Evolutionary conservation across 2,113 vertebrate genomes (phyloP).

Genomic region (Cyprinodon brontotheroides): DNA sequence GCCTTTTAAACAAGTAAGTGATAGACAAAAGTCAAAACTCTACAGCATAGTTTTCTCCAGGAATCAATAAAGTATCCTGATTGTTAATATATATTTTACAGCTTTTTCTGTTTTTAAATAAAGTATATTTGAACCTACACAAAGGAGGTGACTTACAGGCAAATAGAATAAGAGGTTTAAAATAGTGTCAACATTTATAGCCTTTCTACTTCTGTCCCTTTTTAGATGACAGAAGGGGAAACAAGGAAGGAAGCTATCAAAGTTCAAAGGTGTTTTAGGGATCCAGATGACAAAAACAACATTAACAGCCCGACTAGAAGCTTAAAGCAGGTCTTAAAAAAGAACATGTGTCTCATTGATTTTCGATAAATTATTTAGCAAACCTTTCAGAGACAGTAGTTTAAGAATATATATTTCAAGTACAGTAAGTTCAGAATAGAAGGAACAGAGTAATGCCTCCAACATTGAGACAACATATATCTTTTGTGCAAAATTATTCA

Average conservation of each 20-base stretch:
- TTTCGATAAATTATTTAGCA: too few relatives aligned
- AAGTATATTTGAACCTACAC: not conserved
- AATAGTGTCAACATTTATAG: constrained; percentile 19
- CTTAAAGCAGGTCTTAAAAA: not conserved
- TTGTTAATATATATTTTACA: not conserved
- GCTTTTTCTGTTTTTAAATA: not conserved
- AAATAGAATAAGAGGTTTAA: not conserved
- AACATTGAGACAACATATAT: too few relatives aligned
- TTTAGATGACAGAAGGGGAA: constrained; percentile 33
- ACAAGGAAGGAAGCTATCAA: constrained; percentile 49
- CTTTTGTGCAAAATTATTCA: too few relatives aligned
- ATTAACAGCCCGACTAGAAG: not conserved
- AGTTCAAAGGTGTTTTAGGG: constrained; percentile 22
- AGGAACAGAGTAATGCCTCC: too few relatives aligned
- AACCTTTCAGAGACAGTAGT: not conserved
- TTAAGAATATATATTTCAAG: not conserved
- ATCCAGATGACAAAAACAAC: not conserved
- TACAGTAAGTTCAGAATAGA: not conserved
- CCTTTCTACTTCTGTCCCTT: constrained; percentile 5
- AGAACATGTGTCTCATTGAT: not conserved
- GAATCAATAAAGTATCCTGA: not conserved
- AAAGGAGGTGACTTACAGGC: not conserved
- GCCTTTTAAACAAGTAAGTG: too few relatives aligned
- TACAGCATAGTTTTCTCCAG: not conserved
- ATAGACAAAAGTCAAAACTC: not conserved